These are phyloP conservation scores for Gallinago nigripennis DNA, from an alignment of 2,797 vertebrate species.

Conservation along the genomic window DNA sequence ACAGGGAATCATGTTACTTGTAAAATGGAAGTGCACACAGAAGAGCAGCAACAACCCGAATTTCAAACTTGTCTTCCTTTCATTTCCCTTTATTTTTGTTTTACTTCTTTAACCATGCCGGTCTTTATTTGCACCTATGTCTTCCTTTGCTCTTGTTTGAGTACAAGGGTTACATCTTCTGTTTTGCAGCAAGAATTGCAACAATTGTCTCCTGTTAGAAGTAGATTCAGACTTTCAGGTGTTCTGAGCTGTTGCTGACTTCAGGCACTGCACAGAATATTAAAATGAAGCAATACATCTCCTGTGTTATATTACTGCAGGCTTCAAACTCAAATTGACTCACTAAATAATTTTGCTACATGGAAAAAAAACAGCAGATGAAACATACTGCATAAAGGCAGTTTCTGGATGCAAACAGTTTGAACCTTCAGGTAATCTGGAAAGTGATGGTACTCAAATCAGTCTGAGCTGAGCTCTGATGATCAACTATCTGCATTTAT, in stretches of 20 bases:
- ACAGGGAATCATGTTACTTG: neutral
- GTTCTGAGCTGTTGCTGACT: slow-evolving; percentile 16
- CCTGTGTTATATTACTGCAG: neutral
- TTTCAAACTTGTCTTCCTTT: neutral
- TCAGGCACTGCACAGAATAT: neutral
- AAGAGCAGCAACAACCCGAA: neutral
- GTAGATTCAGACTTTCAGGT: slow-evolving; percentile 46
- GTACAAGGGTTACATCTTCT: neutral
- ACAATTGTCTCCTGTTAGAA: neutral
- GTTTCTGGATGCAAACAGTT: neutral
- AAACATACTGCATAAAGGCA: neutral
- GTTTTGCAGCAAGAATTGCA: neutral
- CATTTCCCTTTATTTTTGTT: neutral
- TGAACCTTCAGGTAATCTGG: neutral
- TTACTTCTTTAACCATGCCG: neutral
- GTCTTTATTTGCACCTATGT: neutral
- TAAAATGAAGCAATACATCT: slow-evolving; percentile 1
- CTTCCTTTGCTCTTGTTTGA: slow-evolving; percentile 1
- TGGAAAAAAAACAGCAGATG: neutral
- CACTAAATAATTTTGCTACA: slow-evolving; percentile 3
- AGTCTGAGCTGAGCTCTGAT: neutral
- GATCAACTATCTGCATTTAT: neutral
- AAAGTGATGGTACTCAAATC: neutral
- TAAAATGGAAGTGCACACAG: slow-evolving; percentile 3
- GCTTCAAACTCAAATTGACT: neutral